Base-by-base conservation (phyloP, 2,113 vertebrate species). In the Saguinus imperator region DNA sequence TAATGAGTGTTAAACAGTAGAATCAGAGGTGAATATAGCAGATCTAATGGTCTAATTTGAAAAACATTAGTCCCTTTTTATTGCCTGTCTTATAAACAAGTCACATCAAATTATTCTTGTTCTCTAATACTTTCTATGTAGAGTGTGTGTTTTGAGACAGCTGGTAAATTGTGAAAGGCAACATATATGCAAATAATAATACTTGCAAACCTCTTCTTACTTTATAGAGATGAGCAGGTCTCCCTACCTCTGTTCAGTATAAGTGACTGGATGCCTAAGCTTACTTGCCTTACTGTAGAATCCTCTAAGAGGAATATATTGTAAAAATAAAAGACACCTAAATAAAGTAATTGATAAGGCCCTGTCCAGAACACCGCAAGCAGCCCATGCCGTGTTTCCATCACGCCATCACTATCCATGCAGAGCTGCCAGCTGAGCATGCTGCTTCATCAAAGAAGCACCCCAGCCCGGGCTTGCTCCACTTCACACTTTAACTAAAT, bases 1-100 rank as follows among this genome's bases (percentile, higher is more conserved):
- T 97, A 98, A 96, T 95, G 79, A 94, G 70, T 96, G 84, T 43
- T 95, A 86, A 98, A 93, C 4, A 94, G 70, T 89, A 27, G 91
- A 97, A 96, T 97, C 83, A 87, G 79, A 97, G 64, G 94, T 90
- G 48, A 97, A 50, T 87, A 79, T 3, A 89, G 25, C 20, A 95
- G 80, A 84, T 18, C 32, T 94, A 96, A 86, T 40, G 81, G 45
- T 91, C 95, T 97, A 94, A 97, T 97, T 58, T 96, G 4, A 96
- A 96, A 97, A 91, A 43, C 48, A 94, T 87, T 82, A 55, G 50
- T 77, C 20, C 50, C 6, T 94, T 68, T 64, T 45, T 73, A 4
- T 37, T n/a, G 13, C 40, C 11, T 58, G 2, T 80, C 14, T 73
- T 57, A 16, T 29, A 58, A 92, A 76, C 80, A 35, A 92, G 14